phyloP scores from a whole-genome alignment of 2,797 vertebrate species.

The Austrolebias charrua region DNA sequence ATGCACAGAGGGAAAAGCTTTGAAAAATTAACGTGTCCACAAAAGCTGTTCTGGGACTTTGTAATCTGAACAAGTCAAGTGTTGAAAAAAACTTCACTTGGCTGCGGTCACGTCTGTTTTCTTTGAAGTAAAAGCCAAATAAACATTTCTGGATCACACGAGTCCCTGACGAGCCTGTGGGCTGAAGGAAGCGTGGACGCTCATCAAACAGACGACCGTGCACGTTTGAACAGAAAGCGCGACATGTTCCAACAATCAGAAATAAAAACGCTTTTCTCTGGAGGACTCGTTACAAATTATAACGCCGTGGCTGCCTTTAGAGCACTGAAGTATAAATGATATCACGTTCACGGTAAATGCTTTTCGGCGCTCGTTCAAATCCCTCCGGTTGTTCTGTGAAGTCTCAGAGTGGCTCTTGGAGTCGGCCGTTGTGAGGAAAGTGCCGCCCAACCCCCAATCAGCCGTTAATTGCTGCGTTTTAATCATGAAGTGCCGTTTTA shows the following conservation, averaged over 20 bases:
- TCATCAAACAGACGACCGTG: slow-evolving; percentile 13
- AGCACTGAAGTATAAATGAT: neutral
- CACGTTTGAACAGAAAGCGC: neutral
- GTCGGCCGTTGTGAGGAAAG: slow-evolving; percentile 20
- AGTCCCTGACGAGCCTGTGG: slow-evolving; percentile 26
- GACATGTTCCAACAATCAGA: slow-evolving; percentile 2
- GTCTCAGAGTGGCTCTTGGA: slow-evolving; percentile 3
- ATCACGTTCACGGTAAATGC: neutral
- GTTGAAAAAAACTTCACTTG: slow-evolving; percentile 22
- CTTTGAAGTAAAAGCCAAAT: slow-evolving; percentile 53
- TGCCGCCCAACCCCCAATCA: slow-evolving; percentile 28
- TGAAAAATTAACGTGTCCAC: slow-evolving; percentile 8
- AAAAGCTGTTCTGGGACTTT: slow-evolving; percentile 12
- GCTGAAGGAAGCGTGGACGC: slow-evolving; percentile 16
- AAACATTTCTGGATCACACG: slow-evolving; percentile 47
- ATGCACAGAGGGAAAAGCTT: neutral
- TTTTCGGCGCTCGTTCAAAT: neutral
- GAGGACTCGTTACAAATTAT: neutral
- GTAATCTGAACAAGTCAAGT: slow-evolving; percentile 24
- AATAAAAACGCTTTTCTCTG: slow-evolving; percentile 3
- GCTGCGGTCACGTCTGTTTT: slow-evolving; percentile 18
- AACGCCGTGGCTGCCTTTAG: neutral
- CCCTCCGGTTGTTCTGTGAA: neutral
- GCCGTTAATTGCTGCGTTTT: slow-evolving; percentile 32
- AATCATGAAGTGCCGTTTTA: slow-evolving; percentile 13